Conservation (phyloP, 2,113 vertebrate species). For the Pelodiscus sinensis region DNA sequence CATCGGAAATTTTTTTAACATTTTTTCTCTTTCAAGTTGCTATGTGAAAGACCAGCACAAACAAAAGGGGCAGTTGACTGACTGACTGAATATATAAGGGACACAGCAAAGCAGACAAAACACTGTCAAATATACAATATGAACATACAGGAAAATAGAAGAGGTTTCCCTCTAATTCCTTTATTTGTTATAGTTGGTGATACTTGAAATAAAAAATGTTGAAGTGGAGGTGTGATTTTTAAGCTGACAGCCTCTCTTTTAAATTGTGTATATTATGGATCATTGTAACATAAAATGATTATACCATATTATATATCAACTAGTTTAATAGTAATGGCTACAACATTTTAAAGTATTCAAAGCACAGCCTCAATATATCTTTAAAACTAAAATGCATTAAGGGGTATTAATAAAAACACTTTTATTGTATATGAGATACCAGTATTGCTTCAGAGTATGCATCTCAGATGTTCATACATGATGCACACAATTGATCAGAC, state of each 20-base stretch:
- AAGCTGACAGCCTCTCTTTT: neutral
- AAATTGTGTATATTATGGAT: neutral
- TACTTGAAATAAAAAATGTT: neutral
- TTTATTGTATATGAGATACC: neutral
- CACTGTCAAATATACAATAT: neutral
- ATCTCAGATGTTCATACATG: neutral
- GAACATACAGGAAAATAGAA: neutral
- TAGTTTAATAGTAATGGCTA: neutral
- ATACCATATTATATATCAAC: neutral
- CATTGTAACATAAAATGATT: neutral
- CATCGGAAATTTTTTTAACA: neutral
- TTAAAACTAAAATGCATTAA: neutral
- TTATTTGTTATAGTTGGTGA: neutral
- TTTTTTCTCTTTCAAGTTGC: fast-evolving
- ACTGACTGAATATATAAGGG: neutral
- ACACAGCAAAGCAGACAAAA: neutral
- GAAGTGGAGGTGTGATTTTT: neutral
- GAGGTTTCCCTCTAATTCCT: neutral
- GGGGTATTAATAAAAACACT: neutral
- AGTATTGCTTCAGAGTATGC: neutral
- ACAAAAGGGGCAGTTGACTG: neutral
- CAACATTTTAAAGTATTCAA: neutral
- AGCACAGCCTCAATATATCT: neutral
- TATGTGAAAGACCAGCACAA: neutral
- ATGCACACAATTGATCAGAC: neutral